Evolutionary conservation across 2,888 invertebrate species (phyloP), one percentile per base, ranked within the genome.

Genomic region (Amphipyra tragopoginis): DNA sequence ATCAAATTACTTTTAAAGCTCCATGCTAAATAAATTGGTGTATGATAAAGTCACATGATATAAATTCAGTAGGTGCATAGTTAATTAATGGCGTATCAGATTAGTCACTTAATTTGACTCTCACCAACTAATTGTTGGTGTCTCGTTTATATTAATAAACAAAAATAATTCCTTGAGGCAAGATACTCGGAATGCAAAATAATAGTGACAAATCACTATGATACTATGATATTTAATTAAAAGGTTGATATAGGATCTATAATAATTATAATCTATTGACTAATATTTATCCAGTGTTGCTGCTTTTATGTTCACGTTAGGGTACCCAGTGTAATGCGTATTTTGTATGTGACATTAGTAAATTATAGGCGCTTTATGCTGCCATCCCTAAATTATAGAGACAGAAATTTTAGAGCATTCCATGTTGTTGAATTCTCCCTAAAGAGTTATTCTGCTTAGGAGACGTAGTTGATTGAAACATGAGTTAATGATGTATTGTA

Each of bases 321-420:
- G 75, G 78, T 79, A 79, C 81, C 88, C 90, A 90, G 89, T 90
- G 86, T 80, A 84, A 85, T 85, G 86, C 80, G 83, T 84, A 82
- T 72, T 84, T 83, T 82, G 72, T 82, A 85, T 78, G 84, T 85
- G 80, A 85, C 80, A 82, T 86, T 88, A 88, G 87, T 83, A 79
- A 86, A 85, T 80, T 80, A 69, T 77, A 72, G 74, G 76, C 71
- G 50, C 73, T 69, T 47, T 50, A 56, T 60, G 67, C 57, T 47
- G 69, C 66, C 66, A 55, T 54, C 63, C 59, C 62, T 73, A 80
- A 82, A 80, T 82, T 73, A 80, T 85, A 85, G 79, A 72, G 65
- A 83, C 84, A 83, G 77, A 84, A 83, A 82, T 83, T 81, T 84
- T 87, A 86, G 86, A 89, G 87, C 92, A 92, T 93, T 93, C 91